A percentile compares a stretch with the other conserved stretches of the same genome.
phyloP scores from a whole-genome alignment of 2,113 vertebrate genomes.

The Psilopsiagon aymara region DNA sequence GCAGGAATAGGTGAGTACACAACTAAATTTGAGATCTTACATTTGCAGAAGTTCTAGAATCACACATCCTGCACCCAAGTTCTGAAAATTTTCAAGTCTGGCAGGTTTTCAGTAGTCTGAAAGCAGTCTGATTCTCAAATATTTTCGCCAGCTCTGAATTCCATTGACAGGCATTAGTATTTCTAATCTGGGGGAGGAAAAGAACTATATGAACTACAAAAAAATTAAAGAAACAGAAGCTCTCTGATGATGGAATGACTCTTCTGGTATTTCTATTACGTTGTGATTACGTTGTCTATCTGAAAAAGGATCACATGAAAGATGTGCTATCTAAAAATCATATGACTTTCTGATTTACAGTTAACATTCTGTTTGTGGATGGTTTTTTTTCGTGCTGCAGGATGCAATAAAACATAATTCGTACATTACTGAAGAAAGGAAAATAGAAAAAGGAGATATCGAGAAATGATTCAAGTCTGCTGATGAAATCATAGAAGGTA shows the following conservation, averaged over 20 bases:
- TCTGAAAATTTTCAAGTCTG: not conserved
- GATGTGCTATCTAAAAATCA: not conserved
- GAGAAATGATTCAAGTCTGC: conserved; percentile 63
- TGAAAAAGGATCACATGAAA: not conserved
- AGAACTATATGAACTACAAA: not conserved
- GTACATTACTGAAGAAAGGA: conserved; percentile 57
- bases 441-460: conserved; percentile 67
- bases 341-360: not conserved
- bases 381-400: not conserved
- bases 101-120: not conserved
- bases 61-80: not conserved
- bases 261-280: not conserved
- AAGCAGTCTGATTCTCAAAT: not conserved
- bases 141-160: not conserved
- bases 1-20: not conserved
- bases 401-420: conserved; percentile 67
- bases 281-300: no score
- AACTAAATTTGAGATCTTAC: not conserved
- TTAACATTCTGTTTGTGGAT: not conserved
- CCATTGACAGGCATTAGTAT: not conserved
- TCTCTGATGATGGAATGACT: not conserved
- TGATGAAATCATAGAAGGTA: conserved; percentile 73
- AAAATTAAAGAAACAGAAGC: not conserved
- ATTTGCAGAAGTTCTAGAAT: not conserved
- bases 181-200: not conserved